Base-by-base conservation (phyloP, 2,888 invertebrate genomes). In the Fragum fragum region DNA sequence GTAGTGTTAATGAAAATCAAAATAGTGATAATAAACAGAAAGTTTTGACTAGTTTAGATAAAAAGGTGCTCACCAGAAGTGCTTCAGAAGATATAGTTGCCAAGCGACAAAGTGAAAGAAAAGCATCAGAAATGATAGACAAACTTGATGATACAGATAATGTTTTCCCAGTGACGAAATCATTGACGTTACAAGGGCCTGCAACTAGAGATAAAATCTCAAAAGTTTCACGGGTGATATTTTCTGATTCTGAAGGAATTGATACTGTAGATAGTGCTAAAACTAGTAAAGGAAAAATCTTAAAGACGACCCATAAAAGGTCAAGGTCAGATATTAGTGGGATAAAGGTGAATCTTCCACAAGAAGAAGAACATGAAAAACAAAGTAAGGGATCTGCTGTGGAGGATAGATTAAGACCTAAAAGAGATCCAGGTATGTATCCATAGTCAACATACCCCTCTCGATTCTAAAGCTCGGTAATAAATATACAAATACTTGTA, bases 321-420 rank as follows among this genome's bases (percentile, higher is more conserved):
- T 88, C 90, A 75, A 89, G 88, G 88, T 90, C 91, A 77, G 91
- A 91, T 79, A 83, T 88, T 42, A 86, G 83, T 79, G 87, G 87
- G 3, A 73, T 83, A 11, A 88, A 82, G 71, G 36, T 73, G n/a
- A 57, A 36, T 14, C 23, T 42, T 21, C 9, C 23, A 7, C 47
- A 42, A 36, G 42, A 66, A 18, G 66, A 76, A 32, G 32, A 42
- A 26, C 6, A 16, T 21, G 39, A n/a, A 7, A 61, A 61, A 32
- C 29, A 61, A 29, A 29, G n/a, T 36, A 32, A 39, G 16, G 23
- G 18, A 52, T 57, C 57, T 21, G 68, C 23, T 14, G 57, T 69
- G 14, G 18, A 68, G 16, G 59, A 26, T 23, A 76, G 9, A 26
- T 76, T 21, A 29, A 47, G 18, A 68, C 36, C 59, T 42, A 63